Evolutionary conservation across 2,888 invertebrate species (phyloP), one percentile per base, ranked within the genome.

Genomic region (Anthrax anthrax): DNA sequence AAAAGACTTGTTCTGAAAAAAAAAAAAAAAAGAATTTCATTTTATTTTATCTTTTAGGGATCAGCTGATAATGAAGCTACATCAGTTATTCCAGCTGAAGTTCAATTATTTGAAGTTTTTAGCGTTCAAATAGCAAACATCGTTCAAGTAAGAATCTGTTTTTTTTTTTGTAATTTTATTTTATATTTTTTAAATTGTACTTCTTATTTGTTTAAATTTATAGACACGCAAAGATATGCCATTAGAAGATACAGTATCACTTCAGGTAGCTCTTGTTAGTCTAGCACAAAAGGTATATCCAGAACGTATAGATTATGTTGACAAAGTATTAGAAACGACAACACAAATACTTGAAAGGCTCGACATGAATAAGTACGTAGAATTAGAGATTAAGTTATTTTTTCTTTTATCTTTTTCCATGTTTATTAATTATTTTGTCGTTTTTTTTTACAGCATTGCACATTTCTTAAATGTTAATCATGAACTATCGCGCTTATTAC

Each of bases 221-320:
- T 70, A 91, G 80, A 89, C 84, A 50, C 82, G 97, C 39, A 84
- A 84, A 50, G 91, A 96, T 63, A 89, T 98, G 84, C 89, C 95
- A 0, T 70, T 87, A 18, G 97, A 98, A 70, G 97, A 98, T 68
- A 91, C 94, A 62, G 81, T 98, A 17, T 84, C 95, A 9, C 73
- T 98, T 46, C 95, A 98, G 73, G 89, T 96, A 46, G 87, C 97
- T 8, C 72, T 98, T 39, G 80, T 97, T 46, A 92, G 91, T 68
- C 72, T 99, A 52, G 95, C 97, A 0, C 84, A 96, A 59, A 91
- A 95, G 60, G 96, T 96, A 62, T 98, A 98, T 70, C 90, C 94
- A 0, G 89, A 92, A 61, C 78, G 88, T 59, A 81, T 92, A 16
- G 88, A 91, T 65, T 96, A 94, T 61, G 94, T 96, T 3, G 95